Conservation (phyloP, 2,797 vertebrate genomes). For the Lacerta bilineata region DNA sequence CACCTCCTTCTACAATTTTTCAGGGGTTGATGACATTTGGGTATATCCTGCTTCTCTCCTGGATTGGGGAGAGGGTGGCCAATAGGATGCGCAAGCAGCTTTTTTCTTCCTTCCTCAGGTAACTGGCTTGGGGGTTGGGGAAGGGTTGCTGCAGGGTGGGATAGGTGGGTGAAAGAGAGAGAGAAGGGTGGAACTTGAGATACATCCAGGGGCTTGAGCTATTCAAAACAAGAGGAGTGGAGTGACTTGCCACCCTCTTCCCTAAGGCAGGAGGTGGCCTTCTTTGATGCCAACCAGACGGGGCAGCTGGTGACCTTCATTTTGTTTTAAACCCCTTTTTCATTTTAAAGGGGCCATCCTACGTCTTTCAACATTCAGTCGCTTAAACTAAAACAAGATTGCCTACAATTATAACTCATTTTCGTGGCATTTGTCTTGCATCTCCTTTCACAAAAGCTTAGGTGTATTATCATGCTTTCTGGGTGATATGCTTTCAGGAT, state of each 20-base stretch:
- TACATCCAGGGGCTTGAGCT: too few relatives aligned
- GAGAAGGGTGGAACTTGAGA: background rate
- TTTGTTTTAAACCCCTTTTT: too few relatives aligned
- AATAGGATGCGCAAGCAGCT: constrained; percentile 91
- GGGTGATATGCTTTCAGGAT: too few relatives aligned
- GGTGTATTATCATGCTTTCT: too few relatives aligned
- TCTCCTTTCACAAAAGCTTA: too few relatives aligned
- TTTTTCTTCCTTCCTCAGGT: constrained; percentile 90
- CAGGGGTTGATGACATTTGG: constrained; percentile 92
- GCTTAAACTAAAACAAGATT: too few relatives aligned
- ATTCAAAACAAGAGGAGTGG: background rate
- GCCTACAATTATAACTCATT: too few relatives aligned
- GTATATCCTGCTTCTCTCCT: constrained; percentile 93
- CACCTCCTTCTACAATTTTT: background rate
- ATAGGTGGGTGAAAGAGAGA: too few relatives aligned
- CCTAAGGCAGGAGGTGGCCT: constrained; percentile 92
- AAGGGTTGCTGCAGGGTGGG: background rate
- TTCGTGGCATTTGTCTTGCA: too few relatives aligned
- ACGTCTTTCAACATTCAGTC: too few relatives aligned
- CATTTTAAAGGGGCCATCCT: too few relatives aligned
- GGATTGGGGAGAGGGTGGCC: constrained; percentile 90
- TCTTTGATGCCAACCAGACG: constrained; percentile 93
- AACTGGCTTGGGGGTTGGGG: background rate
- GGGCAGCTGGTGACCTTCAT: constrained; percentile 95
- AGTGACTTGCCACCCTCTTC: background rate